Percentiles rank a stretch among this genome's conserved stretches.
These are phyloP conservation scores for Drosophila meridiana DNA, from an alignment of 2,888 invertebrate genomes.

Conservation along the genomic window DNA sequence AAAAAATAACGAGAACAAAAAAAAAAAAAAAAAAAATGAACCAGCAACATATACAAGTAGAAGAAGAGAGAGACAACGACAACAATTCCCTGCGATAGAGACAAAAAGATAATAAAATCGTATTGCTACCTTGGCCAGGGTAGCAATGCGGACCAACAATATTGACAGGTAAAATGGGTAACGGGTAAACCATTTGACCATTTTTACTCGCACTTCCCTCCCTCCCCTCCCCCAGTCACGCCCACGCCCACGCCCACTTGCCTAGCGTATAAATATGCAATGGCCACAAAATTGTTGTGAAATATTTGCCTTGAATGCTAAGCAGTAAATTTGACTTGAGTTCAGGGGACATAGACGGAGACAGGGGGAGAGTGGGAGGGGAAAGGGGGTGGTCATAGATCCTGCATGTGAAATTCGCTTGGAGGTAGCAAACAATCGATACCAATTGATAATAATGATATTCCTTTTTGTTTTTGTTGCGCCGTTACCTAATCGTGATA, in stretches of 20 bases:
- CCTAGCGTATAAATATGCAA: slow-evolving; percentile 55
- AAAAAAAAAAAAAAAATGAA: background rate
- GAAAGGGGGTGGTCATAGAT: background rate
- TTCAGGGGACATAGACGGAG: slow-evolving; percentile 8
- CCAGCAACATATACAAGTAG: background rate
- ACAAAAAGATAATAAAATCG: slow-evolving; percentile 43
- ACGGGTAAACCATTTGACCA: slow-evolving; percentile 1
- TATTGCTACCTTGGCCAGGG: slow-evolving; percentile 36
- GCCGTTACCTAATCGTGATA: slow-evolving; percentile 29
- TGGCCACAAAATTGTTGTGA: slow-evolving; percentile 59
- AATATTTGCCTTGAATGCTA: slow-evolving; percentile 37
- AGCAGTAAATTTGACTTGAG: slow-evolving; percentile 29
- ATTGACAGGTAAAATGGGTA: slow-evolving; percentile 27
- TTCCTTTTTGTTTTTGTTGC: slow-evolving; percentile 6
- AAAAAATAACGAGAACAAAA: background rate
- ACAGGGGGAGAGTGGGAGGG: background rate
- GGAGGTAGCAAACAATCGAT: slow-evolving; percentile 54
- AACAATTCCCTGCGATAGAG: slow-evolving; percentile 2
- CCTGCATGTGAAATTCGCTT: slow-evolving; percentile 37
- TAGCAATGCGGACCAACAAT: slow-evolving; percentile 15
- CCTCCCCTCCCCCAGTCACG: background rate
- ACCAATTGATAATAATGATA: slow-evolving; percentile 65
- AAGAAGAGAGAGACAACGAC: background rate
- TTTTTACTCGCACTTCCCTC: background rate
- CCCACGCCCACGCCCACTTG: background rate